These are phyloP conservation scores for Arenaria interpres DNA, from an alignment of 2,113 vertebrate genomes.

Conservation along the genomic window DNA sequence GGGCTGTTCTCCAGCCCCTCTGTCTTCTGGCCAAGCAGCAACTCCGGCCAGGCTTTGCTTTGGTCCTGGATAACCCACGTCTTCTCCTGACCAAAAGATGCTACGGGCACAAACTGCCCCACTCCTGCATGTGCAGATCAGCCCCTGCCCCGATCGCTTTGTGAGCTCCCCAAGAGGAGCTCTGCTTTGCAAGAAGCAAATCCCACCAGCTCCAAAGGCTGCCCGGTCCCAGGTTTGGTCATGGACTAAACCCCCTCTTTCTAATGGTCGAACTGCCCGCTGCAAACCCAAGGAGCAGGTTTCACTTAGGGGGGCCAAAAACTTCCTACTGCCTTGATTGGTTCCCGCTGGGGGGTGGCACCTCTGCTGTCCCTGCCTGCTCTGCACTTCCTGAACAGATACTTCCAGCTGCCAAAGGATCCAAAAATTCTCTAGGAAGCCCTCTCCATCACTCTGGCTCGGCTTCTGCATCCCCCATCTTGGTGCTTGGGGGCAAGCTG, in stretches of 20 bases:
- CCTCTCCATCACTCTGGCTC: background rate
- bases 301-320: background rate
- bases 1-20: background rate
- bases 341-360: background rate
- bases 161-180: background rate
- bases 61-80: background rate
- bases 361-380: background rate
- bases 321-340: background rate
- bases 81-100: background rate
- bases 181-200: background rate
- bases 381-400: background rate
- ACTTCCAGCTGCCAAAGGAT: background rate
- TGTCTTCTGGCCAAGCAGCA: background rate
- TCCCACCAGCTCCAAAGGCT: background rate
- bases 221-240: background rate
- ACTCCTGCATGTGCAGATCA: background rate
- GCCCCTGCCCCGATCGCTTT: background rate
- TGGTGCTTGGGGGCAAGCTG: rapidly evolving
- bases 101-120: background rate
- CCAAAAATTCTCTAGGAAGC: background rate
- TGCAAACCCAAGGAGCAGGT: background rate
- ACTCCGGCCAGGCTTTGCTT: background rate
- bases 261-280: background rate
- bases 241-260: background rate
- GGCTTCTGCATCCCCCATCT: background rate